Conservation (phyloP, 2,797 vertebrate species). For the Silurus lanzhouensis region DNA sequence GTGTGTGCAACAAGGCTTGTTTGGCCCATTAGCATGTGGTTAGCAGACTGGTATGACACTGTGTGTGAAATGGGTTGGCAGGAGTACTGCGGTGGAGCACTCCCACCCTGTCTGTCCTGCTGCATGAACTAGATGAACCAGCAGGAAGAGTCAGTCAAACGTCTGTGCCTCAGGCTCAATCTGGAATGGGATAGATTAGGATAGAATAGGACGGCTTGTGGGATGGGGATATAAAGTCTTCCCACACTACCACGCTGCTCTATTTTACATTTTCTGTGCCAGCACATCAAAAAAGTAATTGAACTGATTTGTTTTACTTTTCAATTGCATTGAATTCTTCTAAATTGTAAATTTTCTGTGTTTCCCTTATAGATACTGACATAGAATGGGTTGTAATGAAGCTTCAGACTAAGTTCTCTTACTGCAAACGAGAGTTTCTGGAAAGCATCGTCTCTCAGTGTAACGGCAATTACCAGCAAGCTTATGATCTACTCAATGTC, state of each 20-base stretch:
- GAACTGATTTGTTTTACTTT: slow-evolving; percentile 12
- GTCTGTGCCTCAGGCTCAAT: slow-evolving; percentile 14
- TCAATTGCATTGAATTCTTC: background rate
- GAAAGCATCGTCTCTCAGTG: slow-evolving; percentile 71
- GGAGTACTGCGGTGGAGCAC: slow-evolving; percentile 48
- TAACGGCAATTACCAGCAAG: slow-evolving; percentile 62
- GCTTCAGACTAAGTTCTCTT: slow-evolving; percentile 62
- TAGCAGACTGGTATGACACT: slow-evolving; percentile 53
- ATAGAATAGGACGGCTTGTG: slow-evolving; percentile 24
- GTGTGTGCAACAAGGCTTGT: slow-evolving; percentile 50
- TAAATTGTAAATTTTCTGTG: slow-evolving; percentile 43
- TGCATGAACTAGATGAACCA: slow-evolving; percentile 54
- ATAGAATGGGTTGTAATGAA: slow-evolving; percentile 64
- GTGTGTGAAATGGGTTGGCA: slow-evolving; percentile 52
- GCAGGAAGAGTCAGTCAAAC: slow-evolving; percentile 41
- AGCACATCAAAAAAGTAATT: background rate
- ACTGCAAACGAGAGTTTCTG: slow-evolving; percentile 57
- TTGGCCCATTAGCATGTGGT: slow-evolving; percentile 56
- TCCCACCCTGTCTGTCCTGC: slow-evolving; percentile 46
- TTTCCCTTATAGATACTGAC: slow-evolving; percentile 54
- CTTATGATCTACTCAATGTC: slow-evolving; percentile 59
- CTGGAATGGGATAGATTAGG: slow-evolving; percentile 27
- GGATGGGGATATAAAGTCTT: slow-evolving; percentile 11
- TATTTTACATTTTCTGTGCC: background rate
- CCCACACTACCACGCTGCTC: background rate